Percentiles rank a stretch among this genome's conserved stretches.
Conservation (phyloP, 2,797 vertebrate species). For the Dromococcyx pavoninus region DNA sequence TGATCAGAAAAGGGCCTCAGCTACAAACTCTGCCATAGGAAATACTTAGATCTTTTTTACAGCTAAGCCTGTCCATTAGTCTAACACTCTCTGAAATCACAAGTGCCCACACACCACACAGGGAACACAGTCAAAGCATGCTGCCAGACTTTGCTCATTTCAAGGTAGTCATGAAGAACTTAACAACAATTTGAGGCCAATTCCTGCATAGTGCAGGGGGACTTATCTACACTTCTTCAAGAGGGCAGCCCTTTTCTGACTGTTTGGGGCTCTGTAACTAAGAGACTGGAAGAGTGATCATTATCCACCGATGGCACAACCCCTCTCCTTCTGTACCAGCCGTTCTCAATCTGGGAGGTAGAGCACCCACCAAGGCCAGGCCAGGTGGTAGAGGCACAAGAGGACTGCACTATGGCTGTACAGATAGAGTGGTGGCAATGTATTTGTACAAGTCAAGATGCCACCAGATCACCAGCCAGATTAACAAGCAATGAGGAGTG, state of each 20-base stretch:
- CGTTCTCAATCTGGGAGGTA: not conserved
- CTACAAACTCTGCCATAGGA: not conserved
- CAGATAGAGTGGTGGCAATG: not conserved
- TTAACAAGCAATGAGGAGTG: not conserved
- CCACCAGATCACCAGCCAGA: not conserved
- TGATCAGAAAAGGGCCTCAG: not conserved
- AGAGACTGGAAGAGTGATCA: not conserved
- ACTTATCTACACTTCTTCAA: not conserved
- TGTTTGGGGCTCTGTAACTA: not conserved
- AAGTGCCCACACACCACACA: not conserved
- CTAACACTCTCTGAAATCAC: not conserved
- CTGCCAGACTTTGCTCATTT: not conserved
- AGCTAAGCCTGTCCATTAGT: not conserved
- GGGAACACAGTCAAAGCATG: not conserved
- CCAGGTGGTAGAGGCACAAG: not conserved
- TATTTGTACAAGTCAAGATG: not conserved
- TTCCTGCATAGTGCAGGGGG: rapidly evolving
- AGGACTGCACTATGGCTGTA: rapidly evolving
- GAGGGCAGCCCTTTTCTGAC: not conserved
- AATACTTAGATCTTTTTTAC: not conserved
- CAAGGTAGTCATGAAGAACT: not conserved
- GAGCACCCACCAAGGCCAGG: not conserved
- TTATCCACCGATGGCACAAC: not conserved
- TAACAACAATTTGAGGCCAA: not conserved
- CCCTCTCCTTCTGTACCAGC: not conserved